Percentiles rank a stretch among this genome's conserved stretches.
phyloP scores from a whole-genome alignment of 2,797 vertebrate species.

The Pseudochirops corinnae region DNA sequence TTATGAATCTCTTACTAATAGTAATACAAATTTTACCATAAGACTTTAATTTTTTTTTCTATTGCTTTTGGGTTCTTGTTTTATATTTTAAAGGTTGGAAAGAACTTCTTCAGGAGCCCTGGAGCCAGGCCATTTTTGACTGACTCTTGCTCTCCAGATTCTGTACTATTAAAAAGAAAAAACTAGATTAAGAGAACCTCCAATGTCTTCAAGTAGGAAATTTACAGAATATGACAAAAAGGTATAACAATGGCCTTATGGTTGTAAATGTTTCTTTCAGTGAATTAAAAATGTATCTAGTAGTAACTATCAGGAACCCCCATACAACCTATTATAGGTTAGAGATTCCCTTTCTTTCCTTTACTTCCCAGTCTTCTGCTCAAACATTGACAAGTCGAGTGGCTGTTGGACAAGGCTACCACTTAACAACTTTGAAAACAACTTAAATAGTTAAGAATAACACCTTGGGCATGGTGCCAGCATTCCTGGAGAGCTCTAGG shows the following conservation, averaged over 20 bases:
- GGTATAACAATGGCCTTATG: constrained; percentile 16
- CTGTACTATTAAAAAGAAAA: constrained; percentile 49
- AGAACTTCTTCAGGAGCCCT: constrained; percentile 49
- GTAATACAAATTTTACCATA: constrained; percentile 15
- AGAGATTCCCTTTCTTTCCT: constrained; percentile 67
- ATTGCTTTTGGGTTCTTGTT: constrained; percentile 17
- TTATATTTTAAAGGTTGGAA: constrained; percentile 50
- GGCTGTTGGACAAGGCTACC: constrained; percentile 67
- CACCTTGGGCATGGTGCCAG: constrained; percentile 48
- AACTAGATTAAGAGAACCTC: constrained; percentile 55
- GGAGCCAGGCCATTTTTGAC: constrained; percentile 39
- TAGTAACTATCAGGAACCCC: constrained; percentile 35
- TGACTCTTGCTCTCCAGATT: constrained; percentile 54
- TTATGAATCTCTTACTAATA: constrained; percentile 20
- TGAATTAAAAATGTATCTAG: constrained; percentile 50
- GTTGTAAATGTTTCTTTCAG: constrained; percentile 42
- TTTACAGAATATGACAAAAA: constrained; percentile 67
- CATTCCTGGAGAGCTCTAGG: constrained; percentile 39
- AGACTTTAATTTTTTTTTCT: background rate
- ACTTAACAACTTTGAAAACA: constrained; percentile 69
- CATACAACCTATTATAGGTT: constrained; percentile 63
- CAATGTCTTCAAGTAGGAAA: constrained; percentile 52
- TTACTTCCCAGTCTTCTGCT: constrained; percentile 62
- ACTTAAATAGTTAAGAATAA: constrained; percentile 55
- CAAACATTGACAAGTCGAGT: constrained; percentile 64